phyloP scores from a whole-genome alignment of 2,888 invertebrate genomes.

The Cynaeus angustus region DNA sequence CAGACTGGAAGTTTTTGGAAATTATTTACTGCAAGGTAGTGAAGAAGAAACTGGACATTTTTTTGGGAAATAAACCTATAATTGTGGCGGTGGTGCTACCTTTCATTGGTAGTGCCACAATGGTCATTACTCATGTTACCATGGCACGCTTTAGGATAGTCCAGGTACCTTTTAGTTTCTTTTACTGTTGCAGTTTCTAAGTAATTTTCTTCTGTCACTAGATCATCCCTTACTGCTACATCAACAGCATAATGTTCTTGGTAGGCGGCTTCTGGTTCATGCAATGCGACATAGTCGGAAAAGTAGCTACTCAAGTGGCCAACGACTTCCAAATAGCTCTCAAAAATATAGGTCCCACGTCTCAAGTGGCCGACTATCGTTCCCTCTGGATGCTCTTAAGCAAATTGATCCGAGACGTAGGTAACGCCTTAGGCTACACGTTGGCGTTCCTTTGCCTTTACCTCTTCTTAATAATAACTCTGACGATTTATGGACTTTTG shows the following conservation, averaged over 20 bases:
- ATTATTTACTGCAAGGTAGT: conserved; percentile 77
- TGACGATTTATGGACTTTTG: conserved; percentile 83
- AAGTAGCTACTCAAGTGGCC: conserved; percentile 78
- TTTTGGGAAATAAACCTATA: conserved; percentile 76
- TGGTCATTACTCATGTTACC: conserved; percentile 80
- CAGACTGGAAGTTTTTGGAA: conserved; percentile 82
- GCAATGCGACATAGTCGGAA: conserved; percentile 79
- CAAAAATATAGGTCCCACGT: conserved; percentile 80
- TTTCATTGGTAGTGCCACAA: conserved; percentile 77
- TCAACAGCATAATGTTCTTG: conserved; percentile 81
- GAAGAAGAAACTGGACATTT: conserved; percentile 74
- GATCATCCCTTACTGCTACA: conserved; percentile 80
- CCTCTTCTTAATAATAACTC: conserved; percentile 81
- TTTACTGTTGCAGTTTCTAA: too few relatives aligned
- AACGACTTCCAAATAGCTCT: conserved; percentile 82
- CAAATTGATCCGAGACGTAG: conserved; percentile 79
- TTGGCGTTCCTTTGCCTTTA: conserved; percentile 81
- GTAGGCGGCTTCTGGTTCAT: conserved; percentile 83
- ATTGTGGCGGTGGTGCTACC: conserved; percentile 77
- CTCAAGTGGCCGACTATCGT: conserved; percentile 81
- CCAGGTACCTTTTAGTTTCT: conserved; percentile 70
- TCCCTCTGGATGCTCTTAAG: conserved; percentile 82
- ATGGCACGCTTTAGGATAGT: conserved; percentile 80
- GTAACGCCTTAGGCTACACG: conserved; percentile 80
- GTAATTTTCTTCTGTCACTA: conserved; percentile 54